Evolutionary conservation across 1,140 invertebrate genomes (phyloP).

Genomic region (Drosophila chauvacae): DNA sequence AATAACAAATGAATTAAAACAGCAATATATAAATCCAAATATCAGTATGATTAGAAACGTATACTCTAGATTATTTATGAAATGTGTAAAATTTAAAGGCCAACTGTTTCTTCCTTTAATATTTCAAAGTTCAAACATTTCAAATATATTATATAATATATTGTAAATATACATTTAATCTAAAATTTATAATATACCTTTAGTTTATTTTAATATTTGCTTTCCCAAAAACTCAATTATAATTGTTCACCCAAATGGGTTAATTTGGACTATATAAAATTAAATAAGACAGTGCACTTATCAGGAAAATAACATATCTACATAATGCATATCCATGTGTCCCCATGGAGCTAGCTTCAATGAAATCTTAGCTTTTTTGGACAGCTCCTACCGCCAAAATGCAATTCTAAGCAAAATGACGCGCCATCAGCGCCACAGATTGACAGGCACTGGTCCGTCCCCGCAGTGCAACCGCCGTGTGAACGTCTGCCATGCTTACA

Average conservation of each 20-base stretch:
- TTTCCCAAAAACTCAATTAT: neutral
- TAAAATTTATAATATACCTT: neutral
- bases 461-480: slow-evolving; percentile 38
- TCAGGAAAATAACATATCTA: slow-evolving; percentile 16
- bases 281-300: slow-evolving; percentile 1
- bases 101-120: too few species aligned
- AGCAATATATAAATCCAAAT: too few species aligned
- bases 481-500: slow-evolving; percentile 7
- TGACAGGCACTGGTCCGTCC: slow-evolving; percentile 22
- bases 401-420: slow-evolving; percentile 55
- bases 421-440: slow-evolving; percentile 26
- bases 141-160: neutral
- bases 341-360: slow-evolving; percentile 18
- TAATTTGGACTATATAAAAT: neutral
- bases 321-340: neutral
- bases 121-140: too few species aligned
- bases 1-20: too few species aligned
- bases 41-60: too few species aligned
- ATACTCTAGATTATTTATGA: too few species aligned
- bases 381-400: slow-evolving; percentile 7
- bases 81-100: too few species aligned
- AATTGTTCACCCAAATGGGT: neutral
- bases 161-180: neutral
- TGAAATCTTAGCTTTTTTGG: slow-evolving; percentile 20
- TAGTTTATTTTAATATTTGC: neutral